Evolutionary conservation across 2,797 vertebrate species (phyloP).

Genomic region (Acrossocheilus fasciatus): DNA sequence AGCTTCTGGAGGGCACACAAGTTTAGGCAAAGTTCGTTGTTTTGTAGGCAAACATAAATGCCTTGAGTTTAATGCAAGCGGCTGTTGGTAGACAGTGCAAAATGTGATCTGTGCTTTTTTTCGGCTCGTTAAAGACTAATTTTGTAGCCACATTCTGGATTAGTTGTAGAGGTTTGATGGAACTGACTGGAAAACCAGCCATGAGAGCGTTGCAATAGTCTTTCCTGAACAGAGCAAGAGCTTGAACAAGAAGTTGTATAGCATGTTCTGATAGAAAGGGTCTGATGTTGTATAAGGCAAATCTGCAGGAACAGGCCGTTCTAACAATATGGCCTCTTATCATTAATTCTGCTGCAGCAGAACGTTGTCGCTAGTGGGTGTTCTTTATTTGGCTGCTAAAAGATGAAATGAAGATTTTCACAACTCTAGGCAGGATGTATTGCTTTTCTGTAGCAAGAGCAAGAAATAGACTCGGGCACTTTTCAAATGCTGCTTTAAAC

Average conservation of each 20-base stretch:
- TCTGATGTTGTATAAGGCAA: too few relatives aligned
- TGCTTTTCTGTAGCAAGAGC: conserved; percentile 73
- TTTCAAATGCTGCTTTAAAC: conserved; percentile 45
- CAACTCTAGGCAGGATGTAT: conserved; percentile 73
- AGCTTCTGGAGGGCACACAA: not conserved
- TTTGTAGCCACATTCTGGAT: too few relatives aligned
- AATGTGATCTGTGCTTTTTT: not conserved
- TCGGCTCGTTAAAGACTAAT: too few relatives aligned
- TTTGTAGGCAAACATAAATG: not conserved
- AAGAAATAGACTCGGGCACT: conserved; percentile 63
- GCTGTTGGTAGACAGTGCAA: not conserved
- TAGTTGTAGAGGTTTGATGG: too few relatives aligned
- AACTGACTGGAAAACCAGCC: too few relatives aligned
- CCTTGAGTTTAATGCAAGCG: not conserved
- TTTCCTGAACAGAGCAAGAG: too few relatives aligned
- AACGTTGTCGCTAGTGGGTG: conserved; percentile 71
- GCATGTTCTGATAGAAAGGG: too few relatives aligned
- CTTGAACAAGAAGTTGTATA: too few relatives aligned
- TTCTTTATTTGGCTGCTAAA: conserved; percentile 70
- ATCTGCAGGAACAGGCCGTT: too few relatives aligned
- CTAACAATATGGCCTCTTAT: too few relatives aligned
- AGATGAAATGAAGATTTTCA: conserved; percentile 74
- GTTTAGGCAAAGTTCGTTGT: not conserved
- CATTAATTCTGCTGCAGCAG: not conserved
- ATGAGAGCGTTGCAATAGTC: too few relatives aligned